phyloP scores from a whole-genome alignment of 2,888 invertebrate genomes.

The Ophonus ardosiacus region DNA sequence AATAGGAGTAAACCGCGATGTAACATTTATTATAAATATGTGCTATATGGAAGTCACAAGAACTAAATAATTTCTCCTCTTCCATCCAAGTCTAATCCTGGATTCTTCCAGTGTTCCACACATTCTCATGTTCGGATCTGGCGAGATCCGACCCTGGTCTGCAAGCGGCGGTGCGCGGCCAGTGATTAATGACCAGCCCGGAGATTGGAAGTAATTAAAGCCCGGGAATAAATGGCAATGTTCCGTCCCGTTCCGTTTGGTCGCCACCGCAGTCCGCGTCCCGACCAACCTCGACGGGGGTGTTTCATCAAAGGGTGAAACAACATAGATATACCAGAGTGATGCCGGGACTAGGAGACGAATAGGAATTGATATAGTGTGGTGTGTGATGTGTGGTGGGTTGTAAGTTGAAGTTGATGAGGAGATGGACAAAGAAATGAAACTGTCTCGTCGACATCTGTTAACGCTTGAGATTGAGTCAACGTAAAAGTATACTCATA shows the following conservation, averaged over 20 bases:
- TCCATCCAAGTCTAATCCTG: not conserved
- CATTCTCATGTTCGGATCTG: not conserved
- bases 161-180: constrained; percentile 67
- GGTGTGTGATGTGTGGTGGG: too few relatives aligned
- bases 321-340: not conserved
- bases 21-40: too few relatives aligned
- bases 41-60: too few relatives aligned
- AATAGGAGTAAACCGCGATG: too few relatives aligned
- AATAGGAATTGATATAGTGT: too few relatives aligned
- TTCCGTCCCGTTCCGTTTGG: constrained; percentile 72
- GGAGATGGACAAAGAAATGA: too few relatives aligned
- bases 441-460: too few relatives aligned
- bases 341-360: too few relatives aligned
- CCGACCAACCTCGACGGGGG: not conserved
- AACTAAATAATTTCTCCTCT: too few relatives aligned
- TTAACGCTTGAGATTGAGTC: too few relatives aligned
- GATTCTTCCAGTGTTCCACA: not conserved
- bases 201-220: constrained; percentile 77
- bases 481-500: too few relatives aligned
- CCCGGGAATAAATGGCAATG: constrained; percentile 76
- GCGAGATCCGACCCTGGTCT: constrained; percentile 32
- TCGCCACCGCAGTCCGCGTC: constrained; percentile 55
- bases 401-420: too few relatives aligned
- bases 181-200: constrained; percentile 76
- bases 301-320: not conserved